phyloP scores from a whole-genome alignment of 1,140 invertebrate genomes.

The Hypothenemus hampei region DNA sequence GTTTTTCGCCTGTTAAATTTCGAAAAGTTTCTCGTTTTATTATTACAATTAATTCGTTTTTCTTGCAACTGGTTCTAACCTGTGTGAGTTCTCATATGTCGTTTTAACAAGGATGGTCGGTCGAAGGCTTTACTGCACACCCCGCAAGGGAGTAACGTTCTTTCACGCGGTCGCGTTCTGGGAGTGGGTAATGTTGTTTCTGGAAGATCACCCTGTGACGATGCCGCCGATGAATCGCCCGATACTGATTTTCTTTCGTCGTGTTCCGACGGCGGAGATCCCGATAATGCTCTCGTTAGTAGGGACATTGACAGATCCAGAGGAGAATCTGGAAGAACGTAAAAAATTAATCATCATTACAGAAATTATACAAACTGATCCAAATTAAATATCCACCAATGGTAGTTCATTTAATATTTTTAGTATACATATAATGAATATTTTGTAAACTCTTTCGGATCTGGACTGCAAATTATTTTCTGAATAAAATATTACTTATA shows the following conservation, averaged over 20 bases:
- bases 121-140: slow-evolving; percentile 90
- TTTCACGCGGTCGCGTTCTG: slow-evolving; percentile 39
- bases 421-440: too few relatives aligned
- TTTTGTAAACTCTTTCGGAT: too few relatives aligned
- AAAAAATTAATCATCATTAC: too few relatives aligned
- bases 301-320: slow-evolving; percentile 77
- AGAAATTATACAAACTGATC: too few relatives aligned
- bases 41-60: background rate
- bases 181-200: slow-evolving; percentile 45
- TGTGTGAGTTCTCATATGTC: slow-evolving; percentile 84
- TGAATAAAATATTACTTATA: too few relatives aligned
- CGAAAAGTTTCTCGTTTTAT: background rate
- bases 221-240: slow-evolving; percentile 64
- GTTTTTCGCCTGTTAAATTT: slow-evolving; percentile 81
- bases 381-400: too few relatives aligned
- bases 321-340: slow-evolving; percentile 64
- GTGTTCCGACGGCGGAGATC: slow-evolving; percentile 64
- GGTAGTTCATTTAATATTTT: too few relatives aligned
- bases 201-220: slow-evolving; percentile 51
- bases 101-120: slow-evolving; percentile 76
- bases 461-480: too few relatives aligned
- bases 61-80: slow-evolving; percentile 48
- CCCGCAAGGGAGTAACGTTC: slow-evolving; percentile 64
- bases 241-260: slow-evolving; percentile 78
- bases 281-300: slow-evolving; percentile 61